phyloP scores from a whole-genome alignment of 30 jellyfish, hydroid and myxozoan species.

The Euphysa ruthae region DNA sequence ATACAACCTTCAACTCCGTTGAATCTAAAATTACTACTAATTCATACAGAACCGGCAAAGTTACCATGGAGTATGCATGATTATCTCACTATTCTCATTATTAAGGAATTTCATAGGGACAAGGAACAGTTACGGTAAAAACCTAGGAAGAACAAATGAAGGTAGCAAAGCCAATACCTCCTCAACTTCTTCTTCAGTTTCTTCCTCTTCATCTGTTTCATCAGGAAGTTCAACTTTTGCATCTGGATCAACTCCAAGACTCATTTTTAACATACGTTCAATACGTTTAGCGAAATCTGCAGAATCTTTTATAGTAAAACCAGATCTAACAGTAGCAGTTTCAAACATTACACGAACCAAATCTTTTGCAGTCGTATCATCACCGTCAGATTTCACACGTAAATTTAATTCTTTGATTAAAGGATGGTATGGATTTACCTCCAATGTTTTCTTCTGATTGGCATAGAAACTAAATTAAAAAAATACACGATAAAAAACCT shows the following conservation, averaged over 20 bases:
- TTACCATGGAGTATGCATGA: too few relatives aligned
- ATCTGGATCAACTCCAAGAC: constrained; percentile 83
- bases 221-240: constrained; percentile 84
- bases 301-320: constrained; percentile 73
- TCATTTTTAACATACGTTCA: constrained; percentile 88
- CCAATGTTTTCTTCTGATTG: constrained; percentile 90
- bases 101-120: too few relatives aligned
- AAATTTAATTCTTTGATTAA: constrained; percentile 72
- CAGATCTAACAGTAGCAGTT: constrained; percentile 96
- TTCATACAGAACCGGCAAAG: neutral
- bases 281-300: constrained; percentile 85
- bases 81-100: too few relatives aligned
- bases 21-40: neutral
- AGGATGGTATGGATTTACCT: constrained; percentile 90
- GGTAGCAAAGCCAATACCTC: too few relatives aligned
- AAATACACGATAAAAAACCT: too few relatives aligned
- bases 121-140: too few relatives aligned
- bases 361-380: constrained; percentile 83
- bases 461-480: constrained; percentile 67
- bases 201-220: constrained; percentile 66
- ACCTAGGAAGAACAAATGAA: too few relatives aligned
- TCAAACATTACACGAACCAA: constrained; percentile 84
- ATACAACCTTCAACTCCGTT: constrained; percentile 4
- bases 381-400: constrained; percentile 57
- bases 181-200: constrained; percentile 46